Base-by-base conservation (phyloP, 2,888 invertebrate species). In the Carterocephalus palaemon region DNA sequence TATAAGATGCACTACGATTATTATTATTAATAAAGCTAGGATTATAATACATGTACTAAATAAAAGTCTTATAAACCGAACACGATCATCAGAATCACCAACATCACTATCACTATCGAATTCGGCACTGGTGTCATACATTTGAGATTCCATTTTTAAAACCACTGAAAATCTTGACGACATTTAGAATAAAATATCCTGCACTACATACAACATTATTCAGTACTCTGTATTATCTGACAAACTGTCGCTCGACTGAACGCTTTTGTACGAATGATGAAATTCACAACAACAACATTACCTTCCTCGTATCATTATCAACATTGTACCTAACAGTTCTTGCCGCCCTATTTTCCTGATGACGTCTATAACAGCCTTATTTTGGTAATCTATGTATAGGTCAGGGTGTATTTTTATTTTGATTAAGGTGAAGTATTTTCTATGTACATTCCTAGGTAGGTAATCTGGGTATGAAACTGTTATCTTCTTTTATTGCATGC, bases 321-420 rank as follows among this genome's bases (percentile, higher is more conserved):
- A 31, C 19, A 23, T 23, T 10, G 19, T 29, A 15, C 7, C 8
- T 13, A 2, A 6, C 10, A 10, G n/a, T 26, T 33, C n/a, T n/a
- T n/a, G n/a, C n/a, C n/a, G n/a, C 33, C 19, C 26, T 7, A 26
- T 36, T 34, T 36, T 23, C 41, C 20, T 4, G 9, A 20, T 52
- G 48, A 52, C 48, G 52, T 50, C 26, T 1, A 13, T 48, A 22
- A 8, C 3, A 46, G 23, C 51, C 48, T 47, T 24, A 37, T 48
- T 47, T 34, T 22, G 13, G 23, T 49, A 45, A 46, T 40, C 38
- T 48, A 12, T 17, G 12, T 36, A 29, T 36, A n/a, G 46, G 34
- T 24, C 32, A 46, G 16, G 17, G 29, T 23, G 29, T n/a, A n/a
- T 34, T 39, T 42, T 43, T 36, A 34, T 23, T 36, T 43, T 43